These are phyloP conservation scores for Microctenopoma steveboyesi DNA, from an alignment of 2,797 vertebrate species.

Conservation along the genomic window DNA sequence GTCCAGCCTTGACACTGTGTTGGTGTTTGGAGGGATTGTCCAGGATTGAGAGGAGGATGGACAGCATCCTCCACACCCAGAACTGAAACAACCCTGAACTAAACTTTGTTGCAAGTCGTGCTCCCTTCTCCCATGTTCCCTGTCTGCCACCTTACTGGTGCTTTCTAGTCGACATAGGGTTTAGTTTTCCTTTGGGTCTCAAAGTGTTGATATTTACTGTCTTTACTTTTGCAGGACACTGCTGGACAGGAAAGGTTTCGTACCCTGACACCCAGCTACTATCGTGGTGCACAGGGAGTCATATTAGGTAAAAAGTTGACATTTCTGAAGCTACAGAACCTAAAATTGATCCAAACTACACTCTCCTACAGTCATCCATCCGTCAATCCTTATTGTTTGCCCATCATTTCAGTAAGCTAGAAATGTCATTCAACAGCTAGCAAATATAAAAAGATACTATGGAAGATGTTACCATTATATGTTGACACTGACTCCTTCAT, in stretches of 20 bases:
- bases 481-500: neutral
- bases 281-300: conserved; percentile 96
- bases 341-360: too few species aligned
- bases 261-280: conserved; percentile 97
- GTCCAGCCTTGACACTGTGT: too few species aligned
- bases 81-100: too few species aligned
- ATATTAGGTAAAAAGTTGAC: conserved; percentile 88
- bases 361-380: neutral
- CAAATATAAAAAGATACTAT: neutral
- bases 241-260: conserved; percentile 97
- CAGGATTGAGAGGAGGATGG: too few species aligned
- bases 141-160: too few species aligned
- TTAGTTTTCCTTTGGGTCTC: too few species aligned
- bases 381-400: neutral
- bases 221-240: conserved; percentile 87
- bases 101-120: too few species aligned
- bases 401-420: neutral
- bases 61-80: too few species aligned
- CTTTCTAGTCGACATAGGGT: neutral
- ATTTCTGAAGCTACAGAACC: neutral
- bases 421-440: neutral
- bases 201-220: conserved; percentile 1
- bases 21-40: too few species aligned
- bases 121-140: too few species aligned
- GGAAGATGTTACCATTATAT: neutral